phyloP scores from a whole-genome alignment of 2,113 vertebrate species.

The Picathartes gymnocephalus region DNA sequence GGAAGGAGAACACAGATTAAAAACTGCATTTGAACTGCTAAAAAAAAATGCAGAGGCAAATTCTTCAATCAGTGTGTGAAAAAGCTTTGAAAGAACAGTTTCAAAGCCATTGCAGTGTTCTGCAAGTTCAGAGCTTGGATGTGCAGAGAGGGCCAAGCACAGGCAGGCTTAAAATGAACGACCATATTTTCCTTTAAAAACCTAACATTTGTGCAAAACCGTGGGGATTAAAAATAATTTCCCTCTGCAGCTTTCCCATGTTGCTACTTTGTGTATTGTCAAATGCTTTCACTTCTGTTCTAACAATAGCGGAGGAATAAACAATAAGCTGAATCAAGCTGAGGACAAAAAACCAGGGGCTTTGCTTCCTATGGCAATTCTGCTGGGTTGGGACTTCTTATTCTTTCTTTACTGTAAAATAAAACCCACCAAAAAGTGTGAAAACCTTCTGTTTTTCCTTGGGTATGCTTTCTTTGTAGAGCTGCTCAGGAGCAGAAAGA shows the following conservation, averaged over 20 bases:
- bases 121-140: background rate
- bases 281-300: background rate
- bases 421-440: background rate
- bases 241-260: background rate
- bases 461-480: background rate
- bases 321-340: background rate
- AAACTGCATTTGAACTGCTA: background rate
- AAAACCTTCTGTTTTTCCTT: background rate
- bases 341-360: background rate
- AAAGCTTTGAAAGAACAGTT: background rate
- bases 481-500: background rate
- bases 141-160: background rate
- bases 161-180: background rate
- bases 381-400: background rate
- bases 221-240: background rate
- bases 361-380: background rate
- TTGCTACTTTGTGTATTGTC: background rate
- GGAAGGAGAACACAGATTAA: background rate
- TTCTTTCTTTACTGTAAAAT: background rate
- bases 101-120: rapidly evolving
- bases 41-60: background rate
- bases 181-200: background rate
- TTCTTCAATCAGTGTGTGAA: background rate
- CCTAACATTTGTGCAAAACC: background rate
- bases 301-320: background rate